Base-by-base conservation (phyloP, 2,113 vertebrate genomes). In the Coptodon rendalli region DNA sequence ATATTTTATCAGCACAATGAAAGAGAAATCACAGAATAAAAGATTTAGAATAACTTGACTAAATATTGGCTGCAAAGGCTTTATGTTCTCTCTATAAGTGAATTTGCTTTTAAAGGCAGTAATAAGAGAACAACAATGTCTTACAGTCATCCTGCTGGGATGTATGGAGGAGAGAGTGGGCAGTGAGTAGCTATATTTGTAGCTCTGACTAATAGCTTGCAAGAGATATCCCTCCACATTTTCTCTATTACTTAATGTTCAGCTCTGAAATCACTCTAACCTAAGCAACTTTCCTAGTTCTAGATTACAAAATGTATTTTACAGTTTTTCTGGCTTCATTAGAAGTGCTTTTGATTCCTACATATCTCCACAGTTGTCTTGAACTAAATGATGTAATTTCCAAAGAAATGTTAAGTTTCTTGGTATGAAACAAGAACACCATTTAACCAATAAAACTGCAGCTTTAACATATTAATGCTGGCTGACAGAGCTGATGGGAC, bases 91-190 rank as follows among this genome's bases (percentile, higher is more conserved):
- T 68, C 56, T 73, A 16, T 38, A 9, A 56, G 34, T 22, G 19
- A 11, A 81, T 63, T 2, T 10, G 38, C 34, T 48, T 84, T 81
- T 14, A 82, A 50, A 87, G 68, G 76, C 76, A 31, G 50, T 22
- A 52, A 81, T 83, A n/a, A 54, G 22, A 86, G 71, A 57, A 2
- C 80, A 84, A 56, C 9, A 53, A 83, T 80, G 59, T 86, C 81
- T 91, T 82, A 9, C 54, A 29, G 8, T 68, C 66, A 40, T 40
- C 53, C 84, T 89, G 73, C 76, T 83, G 86, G 43, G 73, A 90
- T 83, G 89, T 92, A 91, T 91, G 84, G 91, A 93, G 88, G 89
- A 92, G 89, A 43, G 90, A 89, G 94, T 93, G 90, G 93, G 93
- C 87, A 84, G 90, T 11, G 22, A 73, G 81, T 29, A 53, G 82